Evolutionary conservation across 1,140 invertebrate genomes (phyloP).

Genomic region (Cyrtorhinus lividipennis): DNA sequence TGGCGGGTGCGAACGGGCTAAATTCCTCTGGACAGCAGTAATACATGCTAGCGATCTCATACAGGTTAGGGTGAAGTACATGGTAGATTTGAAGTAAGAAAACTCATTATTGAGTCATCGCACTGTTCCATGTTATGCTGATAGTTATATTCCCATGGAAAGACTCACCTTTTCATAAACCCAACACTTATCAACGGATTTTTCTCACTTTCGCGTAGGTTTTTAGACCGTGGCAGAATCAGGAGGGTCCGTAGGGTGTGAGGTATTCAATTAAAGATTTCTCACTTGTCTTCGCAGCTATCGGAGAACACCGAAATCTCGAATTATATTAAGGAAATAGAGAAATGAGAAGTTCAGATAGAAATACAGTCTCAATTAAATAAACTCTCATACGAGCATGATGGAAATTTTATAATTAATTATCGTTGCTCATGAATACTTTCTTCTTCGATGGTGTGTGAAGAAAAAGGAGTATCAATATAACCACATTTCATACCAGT

Average conservation of each 20-base stretch:
- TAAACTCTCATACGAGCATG: no score
- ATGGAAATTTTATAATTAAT: no score
- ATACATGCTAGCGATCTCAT: neutral
- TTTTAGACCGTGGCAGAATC: neutral
- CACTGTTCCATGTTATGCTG: neutral
- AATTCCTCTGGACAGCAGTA: neutral
- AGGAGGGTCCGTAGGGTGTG: neutral
- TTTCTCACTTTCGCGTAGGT: neutral
- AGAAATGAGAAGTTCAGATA: no score
- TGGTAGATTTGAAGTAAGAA: neutral
- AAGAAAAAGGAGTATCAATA: no score
- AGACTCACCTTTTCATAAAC: neutral
- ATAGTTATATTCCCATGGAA: neutral
- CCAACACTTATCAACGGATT: neutral
- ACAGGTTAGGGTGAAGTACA: neutral
- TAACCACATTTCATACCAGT: no score
- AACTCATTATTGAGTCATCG: neutral
- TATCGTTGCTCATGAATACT: no score
- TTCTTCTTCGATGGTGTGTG: no score
- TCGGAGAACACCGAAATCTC: no score
- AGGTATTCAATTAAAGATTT: neutral
- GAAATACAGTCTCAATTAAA: no score
- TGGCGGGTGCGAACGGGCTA: no score
- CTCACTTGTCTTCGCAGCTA: conserved; percentile 27
- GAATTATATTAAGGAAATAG: no score